phyloP scores from a whole-genome alignment of 2,113 vertebrate species.

The Campylomormyrus tamandua region DNA sequence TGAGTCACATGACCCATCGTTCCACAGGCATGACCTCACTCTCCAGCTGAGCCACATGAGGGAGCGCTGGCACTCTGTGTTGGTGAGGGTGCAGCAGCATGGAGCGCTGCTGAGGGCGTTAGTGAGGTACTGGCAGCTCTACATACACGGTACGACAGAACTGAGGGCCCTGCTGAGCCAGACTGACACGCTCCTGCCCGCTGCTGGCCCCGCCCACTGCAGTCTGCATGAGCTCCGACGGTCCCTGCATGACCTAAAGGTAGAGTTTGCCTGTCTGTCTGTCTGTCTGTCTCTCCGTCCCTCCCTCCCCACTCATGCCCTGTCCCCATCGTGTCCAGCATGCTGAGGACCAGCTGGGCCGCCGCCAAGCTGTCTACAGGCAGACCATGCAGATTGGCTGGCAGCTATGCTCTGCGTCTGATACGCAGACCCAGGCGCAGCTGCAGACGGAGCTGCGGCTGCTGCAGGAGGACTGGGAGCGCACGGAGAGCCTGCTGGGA shows the following conservation, averaged over 20 bases:
- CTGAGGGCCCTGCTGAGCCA: constrained; percentile 56
- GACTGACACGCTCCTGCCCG: constrained; percentile 52
- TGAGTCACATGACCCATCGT: not conserved
- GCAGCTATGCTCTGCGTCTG: constrained; percentile 41
- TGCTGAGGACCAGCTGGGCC: constrained; percentile 54
- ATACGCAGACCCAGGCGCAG: constrained; percentile 31
- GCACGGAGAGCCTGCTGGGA: constrained; percentile 46
- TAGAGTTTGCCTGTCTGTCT: constrained; percentile 36
- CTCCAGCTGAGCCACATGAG: constrained; percentile 54
- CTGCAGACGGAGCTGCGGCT: constrained; percentile 57
- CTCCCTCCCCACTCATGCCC: not conserved
- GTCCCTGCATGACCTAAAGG: constrained; percentile 63
- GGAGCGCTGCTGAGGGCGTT: constrained; percentile 42
- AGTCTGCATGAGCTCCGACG: constrained; percentile 51
- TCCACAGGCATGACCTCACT: constrained; percentile 62
- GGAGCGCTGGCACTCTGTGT: constrained; percentile 62
- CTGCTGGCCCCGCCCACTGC: constrained; percentile 50
- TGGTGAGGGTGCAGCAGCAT: constrained; percentile 45
- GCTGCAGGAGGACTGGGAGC: constrained; percentile 65
- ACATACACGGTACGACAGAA: constrained; percentile 45
- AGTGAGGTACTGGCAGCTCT: constrained; percentile 61
- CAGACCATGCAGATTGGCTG: constrained; percentile 56
- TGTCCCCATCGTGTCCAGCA: constrained; percentile 47
- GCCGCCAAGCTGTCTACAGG: constrained; percentile 50
- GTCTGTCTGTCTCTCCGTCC: not conserved